These are phyloP conservation scores for Copsychus sechellarum DNA, from an alignment of 2,113 vertebrate species.

Conservation along the genomic window DNA sequence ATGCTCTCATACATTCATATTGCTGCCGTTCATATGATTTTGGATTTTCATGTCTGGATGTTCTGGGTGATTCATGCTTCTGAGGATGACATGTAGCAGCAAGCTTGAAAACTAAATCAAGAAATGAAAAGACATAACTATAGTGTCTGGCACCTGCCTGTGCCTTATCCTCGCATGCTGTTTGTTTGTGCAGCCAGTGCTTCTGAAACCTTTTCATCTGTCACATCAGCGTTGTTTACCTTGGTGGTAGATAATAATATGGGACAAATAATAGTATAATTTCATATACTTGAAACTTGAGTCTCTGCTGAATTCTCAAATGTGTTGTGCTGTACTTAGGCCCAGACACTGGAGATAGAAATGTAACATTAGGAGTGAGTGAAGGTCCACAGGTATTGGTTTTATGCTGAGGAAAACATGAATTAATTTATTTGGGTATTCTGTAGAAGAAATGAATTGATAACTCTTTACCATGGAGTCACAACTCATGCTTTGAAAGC, in stretches of 20 bases:
- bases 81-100: neutral
- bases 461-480: neutral
- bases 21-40: neutral
- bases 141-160: neutral
- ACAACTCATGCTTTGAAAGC: neutral
- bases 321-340: neutral
- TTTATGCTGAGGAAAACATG: neutral
- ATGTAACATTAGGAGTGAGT: neutral
- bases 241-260: neutral
- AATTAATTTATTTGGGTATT: neutral
- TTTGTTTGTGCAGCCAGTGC: neutral
- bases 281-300: neutral
- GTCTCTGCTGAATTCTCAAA: neutral
- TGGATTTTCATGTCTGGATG: neutral
- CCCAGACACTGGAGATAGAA: neutral
- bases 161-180: neutral
- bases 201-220: neutral
- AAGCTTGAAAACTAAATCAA: slow-evolving; percentile 3
- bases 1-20: neutral
- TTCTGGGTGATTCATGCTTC: slow-evolving; percentile 20
- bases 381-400: neutral
- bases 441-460: neutral
- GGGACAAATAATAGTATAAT: neutral
- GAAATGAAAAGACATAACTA: neutral
- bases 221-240: neutral